Conservation (phyloP, 1,140 invertebrate genomes). For the Philopotamus ludificatus region DNA sequence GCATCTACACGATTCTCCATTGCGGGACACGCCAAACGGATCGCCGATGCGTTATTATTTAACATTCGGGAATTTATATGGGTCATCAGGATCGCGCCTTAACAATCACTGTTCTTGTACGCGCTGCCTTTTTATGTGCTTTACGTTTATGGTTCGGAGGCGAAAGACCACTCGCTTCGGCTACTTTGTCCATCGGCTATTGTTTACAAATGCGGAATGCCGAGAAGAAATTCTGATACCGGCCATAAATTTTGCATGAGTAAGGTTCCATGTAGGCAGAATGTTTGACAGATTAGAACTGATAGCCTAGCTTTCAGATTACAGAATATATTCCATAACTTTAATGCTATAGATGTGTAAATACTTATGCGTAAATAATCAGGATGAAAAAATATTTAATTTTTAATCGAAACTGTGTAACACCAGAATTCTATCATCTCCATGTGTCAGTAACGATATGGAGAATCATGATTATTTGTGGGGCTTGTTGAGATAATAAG, state of each 20-base stretch:
- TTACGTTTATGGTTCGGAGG: neutral
- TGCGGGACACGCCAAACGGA: neutral
- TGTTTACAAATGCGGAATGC: slow-evolving; percentile 9
- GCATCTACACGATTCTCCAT: too few relatives aligned
- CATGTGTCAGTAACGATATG: too few relatives aligned
- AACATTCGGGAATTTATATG: too few relatives aligned
- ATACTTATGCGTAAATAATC: too few relatives aligned
- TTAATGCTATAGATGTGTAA: too few relatives aligned
- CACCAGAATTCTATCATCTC: too few relatives aligned
- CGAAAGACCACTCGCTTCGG: neutral
- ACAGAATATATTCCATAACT: too few relatives aligned
- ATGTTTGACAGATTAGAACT: slow-evolving; percentile 8
- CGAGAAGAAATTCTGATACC: neutral
- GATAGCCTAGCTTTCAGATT: neutral
- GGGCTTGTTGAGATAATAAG: too few relatives aligned
- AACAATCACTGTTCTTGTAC: neutral
- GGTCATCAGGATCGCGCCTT: neutral
- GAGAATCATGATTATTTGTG: too few relatives aligned
- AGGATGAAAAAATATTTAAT: too few relatives aligned
- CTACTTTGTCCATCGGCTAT: neutral
- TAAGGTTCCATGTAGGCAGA: slow-evolving; percentile 7
- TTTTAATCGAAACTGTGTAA: too few relatives aligned
- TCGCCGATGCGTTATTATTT: neutral
- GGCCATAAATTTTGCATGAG: slow-evolving; percentile 8
- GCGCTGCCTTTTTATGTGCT: neutral